Evolutionary conservation across 1,140 invertebrate species (phyloP), one percentile per base, ranked within the genome.

Genomic region (Tyrophagus putrescentiae): DNA sequence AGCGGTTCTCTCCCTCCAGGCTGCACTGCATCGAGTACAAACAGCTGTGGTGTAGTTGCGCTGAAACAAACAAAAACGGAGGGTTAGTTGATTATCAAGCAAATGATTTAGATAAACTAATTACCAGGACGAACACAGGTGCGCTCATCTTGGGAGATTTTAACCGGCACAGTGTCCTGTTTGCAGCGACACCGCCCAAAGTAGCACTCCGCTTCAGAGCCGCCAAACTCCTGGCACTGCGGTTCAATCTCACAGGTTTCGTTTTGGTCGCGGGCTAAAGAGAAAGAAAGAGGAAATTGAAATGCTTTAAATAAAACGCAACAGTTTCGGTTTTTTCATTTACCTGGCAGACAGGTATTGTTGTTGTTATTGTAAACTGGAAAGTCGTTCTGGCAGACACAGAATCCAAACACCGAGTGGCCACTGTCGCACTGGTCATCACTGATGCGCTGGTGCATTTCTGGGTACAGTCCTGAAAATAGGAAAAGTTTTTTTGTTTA

Each of bases 1-100:
- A 54, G 2, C 52, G 52, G 39, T 54, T 54, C n/a, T 54, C 52
- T 27, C 52, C 52, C 52, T 9, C 11, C 25, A 54, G 13, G 11
- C 13, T 31, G 39, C 52, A 54, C 27, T 54, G 25, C 28, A 34
- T 54, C 25, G 52, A 54, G 27, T 27, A 54, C 31, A 31, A n/a
- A 54, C 52, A 54, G n/a, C 1, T 1, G 2, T 29, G 31, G 2
- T 27, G 13, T 25, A 54, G 39, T 54, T 54, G 13, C 3, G 52
- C 52, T 54, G 27, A 18, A 53, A 16, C 7, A 6, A 54, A 31
- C 3, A 13, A 54, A 2, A 32, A 27, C 21, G 13, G 27, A 2
- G 21, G 23, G 29, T 53, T 53, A 4, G 50, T 53, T 29, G 3
- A 42, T 42, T 21, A 42, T 3, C 36, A 54, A 54, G 2, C 2